Evolutionary conservation across 2,113 vertebrate species (phyloP).

Genomic region (Hyaena hyaena): DNA sequence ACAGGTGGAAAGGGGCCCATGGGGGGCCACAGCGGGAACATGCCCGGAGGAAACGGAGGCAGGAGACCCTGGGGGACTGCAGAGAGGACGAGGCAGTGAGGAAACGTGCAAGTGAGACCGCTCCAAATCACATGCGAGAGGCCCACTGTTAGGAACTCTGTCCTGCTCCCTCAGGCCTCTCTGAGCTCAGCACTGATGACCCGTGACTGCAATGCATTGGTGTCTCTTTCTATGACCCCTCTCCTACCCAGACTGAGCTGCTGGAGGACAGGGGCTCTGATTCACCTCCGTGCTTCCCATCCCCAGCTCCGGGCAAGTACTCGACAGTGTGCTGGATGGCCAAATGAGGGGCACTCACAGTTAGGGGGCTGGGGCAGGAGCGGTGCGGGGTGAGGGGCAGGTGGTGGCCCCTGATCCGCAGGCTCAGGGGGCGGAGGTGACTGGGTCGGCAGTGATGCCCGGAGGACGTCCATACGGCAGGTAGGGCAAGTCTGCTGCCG

Average conservation of each 20-base stretch:
- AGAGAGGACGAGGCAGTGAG: background rate
- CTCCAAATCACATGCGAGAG: background rate
- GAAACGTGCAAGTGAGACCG: background rate
- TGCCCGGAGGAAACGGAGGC: constrained; percentile 94
- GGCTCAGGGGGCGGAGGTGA: constrained; percentile 86
- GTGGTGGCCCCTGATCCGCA: constrained; percentile 72
- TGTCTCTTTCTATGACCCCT: background rate
- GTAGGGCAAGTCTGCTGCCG: constrained; percentile 98
- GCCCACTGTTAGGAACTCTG: background rate
- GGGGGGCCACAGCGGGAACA: constrained; percentile 95
- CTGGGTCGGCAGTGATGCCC: constrained; percentile 91
- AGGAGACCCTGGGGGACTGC: constrained; percentile 93
- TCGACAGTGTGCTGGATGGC: background rate
- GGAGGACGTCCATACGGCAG: constrained; percentile 96
- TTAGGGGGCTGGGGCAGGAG: constrained; percentile 89
- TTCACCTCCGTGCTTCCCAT: background rate
- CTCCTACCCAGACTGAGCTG: background rate
- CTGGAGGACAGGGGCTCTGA: background rate
- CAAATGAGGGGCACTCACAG: constrained; percentile 83
- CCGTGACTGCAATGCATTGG: rapidly evolving
- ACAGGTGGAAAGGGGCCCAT: constrained; percentile 93
- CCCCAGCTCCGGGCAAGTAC: background rate
- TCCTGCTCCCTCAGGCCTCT: background rate
- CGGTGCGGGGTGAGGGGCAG: constrained; percentile 77
- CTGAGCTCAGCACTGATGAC: background rate